Evolutionary conservation across 2,113 vertebrate genomes (phyloP), one percentile per base, ranked within the genome.

Genomic region (Myotis yumanensis): DNA sequence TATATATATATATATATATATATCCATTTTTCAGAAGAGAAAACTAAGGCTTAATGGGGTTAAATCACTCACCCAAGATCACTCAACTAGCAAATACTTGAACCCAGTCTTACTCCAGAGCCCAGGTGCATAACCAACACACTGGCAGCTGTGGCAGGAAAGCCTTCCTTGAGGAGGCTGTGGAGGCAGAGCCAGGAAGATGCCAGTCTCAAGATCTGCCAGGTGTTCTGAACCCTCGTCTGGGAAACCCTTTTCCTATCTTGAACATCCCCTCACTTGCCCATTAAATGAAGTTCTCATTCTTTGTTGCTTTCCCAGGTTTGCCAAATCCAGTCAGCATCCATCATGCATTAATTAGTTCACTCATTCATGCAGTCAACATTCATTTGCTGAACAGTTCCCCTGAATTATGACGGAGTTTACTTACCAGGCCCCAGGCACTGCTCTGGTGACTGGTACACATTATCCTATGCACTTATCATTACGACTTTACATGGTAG

Each of bases 21-120:
- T 77, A 72, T 30, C 25, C 18, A 69, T 81, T 91, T 94, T 91
- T 81, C 40, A 96, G 92, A 93, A 92, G 84, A 89, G 68, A 81
- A 95, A 77, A 84, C 25, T 86, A 30, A 93, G 75, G 32, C 20
- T 87, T 64, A 75, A 10, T 69, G 23, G 40, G n/a, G 20, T 69
- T 86, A 66, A 71, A 35, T 48, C 51, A 52, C 25, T 83, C 22
- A 25, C 48, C 32, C 1, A 71, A 40, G 25, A 73, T 12, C 16
- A 83, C 15, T 43, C 54, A 64, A 4, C 66, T 82, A 11, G 28
- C 37, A 52, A 32, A 52, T 12, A 16, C 66, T 85, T 59, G 64
- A 86, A 48, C 25, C 22, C 32, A 35, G 82, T 46, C 73, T 72
- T 83, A 75, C 15, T 57, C 32, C 12, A 32, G 62, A 94, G 43